A percentile compares a stretch with the other conserved stretches of the same genome.
Conservation (phyloP, 1,140 invertebrate species). For the Bombus ignitus region DNA sequence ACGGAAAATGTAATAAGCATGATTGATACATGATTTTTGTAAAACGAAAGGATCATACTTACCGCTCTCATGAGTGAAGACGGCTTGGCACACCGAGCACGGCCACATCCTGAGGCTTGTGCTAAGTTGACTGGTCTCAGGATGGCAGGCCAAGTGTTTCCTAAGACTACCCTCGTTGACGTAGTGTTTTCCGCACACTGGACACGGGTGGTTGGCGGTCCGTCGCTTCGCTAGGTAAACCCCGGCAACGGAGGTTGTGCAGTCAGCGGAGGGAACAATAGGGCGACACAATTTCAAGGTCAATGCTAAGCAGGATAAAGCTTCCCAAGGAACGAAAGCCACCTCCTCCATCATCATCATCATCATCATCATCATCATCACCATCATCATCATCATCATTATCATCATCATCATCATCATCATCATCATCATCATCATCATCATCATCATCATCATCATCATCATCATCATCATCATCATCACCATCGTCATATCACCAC, state of each 20-base stretch:
- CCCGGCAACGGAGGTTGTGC: slow-evolving; percentile 83
- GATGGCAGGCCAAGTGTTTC: slow-evolving; percentile 96
- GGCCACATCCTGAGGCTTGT: slow-evolving; percentile 96
- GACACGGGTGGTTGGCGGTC: slow-evolving; percentile 96
- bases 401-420: background rate
- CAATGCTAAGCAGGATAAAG: slow-evolving; percentile 83
- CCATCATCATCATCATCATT: slow-evolving; percentile 18
- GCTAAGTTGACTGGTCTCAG: slow-evolving; percentile 93
- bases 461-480: slow-evolving; percentile 5
- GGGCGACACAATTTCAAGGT: slow-evolving; percentile 83
- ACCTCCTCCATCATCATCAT: slow-evolving; percentile 56
- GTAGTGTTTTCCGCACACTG: slow-evolving; percentile 96
- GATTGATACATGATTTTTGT: background rate
- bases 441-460: background rate
- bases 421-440: slow-evolving; percentile 16
- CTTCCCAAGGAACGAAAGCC: slow-evolving; percentile 80
- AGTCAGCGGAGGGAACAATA: slow-evolving; percentile 83
- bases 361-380: slow-evolving; percentile 30
- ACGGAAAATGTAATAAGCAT: background rate
- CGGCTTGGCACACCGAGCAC: slow-evolving; percentile 95
- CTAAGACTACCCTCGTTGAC: slow-evolving; percentile 96
- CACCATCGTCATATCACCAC: slow-evolving; percentile 30
- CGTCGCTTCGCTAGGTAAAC: slow-evolving; percentile 94
- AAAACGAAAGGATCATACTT: slow-evolving; percentile 73
- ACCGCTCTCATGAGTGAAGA: slow-evolving; percentile 97